Base-by-base conservation (phyloP, 2,888 invertebrate genomes). In the Rhingia rostrata region DNA sequence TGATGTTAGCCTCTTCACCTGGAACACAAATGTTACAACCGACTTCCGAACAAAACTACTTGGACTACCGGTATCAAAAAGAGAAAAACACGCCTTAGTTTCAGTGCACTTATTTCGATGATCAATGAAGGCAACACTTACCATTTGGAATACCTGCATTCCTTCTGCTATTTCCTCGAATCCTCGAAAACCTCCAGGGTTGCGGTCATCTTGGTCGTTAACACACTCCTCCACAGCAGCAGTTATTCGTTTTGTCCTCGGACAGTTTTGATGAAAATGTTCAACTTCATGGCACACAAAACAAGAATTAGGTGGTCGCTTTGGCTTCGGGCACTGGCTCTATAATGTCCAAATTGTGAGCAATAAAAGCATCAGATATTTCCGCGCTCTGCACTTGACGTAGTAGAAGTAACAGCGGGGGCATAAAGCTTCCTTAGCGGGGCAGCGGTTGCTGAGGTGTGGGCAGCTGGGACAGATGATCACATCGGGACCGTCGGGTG, bases 61-160 rank as follows among this genome's bases (percentile, higher is more conserved):
- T 33, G 32, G 53, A 14, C 37, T 54, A 35, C 54, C 37, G 14
- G 54, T 9, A 54, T 54, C 54, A 54, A 54, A 54, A 4, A 35
- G 54, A 54, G 9, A 54, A 14, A 33, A 35, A 6, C 5, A 54
- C 6, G 14, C 7, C 5, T 37, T 54, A 6, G 12, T 5, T 4
- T 54, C 54, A 14, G 54, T 37, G 12, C 37, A 54, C 37, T 37
- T 54, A 35, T 54, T 54, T 4, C 14, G 12, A 3, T 35, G 14
- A 37, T 37, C 9, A 35, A 35, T 9, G n/a, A 64, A 64, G 51
- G 51, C 47, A 47, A 64, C 47, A 61, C 47, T 67, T 33, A 33
- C 87, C 30, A 14, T 58, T 58, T 58, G 56, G 9, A 35, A 58
- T 3, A 51, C 10, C 22, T 30, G 7, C 7, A 54, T 35, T 9